Conservation (phyloP, 2,888 invertebrate species). For the Hybos culiciformis region DNA sequence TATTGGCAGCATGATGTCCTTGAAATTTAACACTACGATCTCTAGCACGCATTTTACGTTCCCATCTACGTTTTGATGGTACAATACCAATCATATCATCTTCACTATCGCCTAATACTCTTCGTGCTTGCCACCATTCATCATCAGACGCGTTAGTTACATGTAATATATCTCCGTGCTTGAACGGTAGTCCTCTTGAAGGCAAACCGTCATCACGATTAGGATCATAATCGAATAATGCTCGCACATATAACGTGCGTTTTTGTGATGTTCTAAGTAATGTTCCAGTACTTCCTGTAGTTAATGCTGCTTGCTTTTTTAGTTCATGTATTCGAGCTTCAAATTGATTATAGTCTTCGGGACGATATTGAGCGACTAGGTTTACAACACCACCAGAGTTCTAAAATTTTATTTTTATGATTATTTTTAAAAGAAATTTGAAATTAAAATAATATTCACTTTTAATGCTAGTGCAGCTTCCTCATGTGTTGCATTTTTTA, state of each 20-base stretch:
- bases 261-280: conserved; percentile 92
- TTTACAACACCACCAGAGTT: conserved; percentile 86
- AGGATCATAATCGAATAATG: conserved; percentile 97
- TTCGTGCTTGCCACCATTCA: conserved; percentile 98
- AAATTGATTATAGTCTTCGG: conserved; percentile 95
- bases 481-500: conserved; percentile 90
- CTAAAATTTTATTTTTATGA: conserved; percentile 33
- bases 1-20: conserved; percentile 64
- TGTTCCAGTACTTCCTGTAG: conserved; percentile 74
- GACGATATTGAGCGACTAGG: conserved; percentile 86
- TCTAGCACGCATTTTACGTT: conserved; percentile 90
- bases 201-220: conserved; percentile 94
- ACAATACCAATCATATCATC: conserved; percentile 92
- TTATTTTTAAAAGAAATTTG: conserved; percentile 4
- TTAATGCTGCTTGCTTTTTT: conserved; percentile 75
- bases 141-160: conserved; percentile 99
- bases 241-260: conserved; percentile 89
- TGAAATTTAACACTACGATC: conserved; percentile 97
- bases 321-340: conserved; percentile 97
- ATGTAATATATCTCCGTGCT: conserved; percentile 95
- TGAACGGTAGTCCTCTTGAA: conserved; percentile 86
- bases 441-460: conserved; percentile 46
- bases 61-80: conserved; percentile 89
- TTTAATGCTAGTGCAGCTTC: conserved; percentile 93
- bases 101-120: conserved; percentile 52